A percentile compares a stretch with the other conserved stretches of the same genome.
These are phyloP conservation scores for Bactericera cockerelli DNA, from an alignment of 1,140 invertebrate genomes.

Conservation along the genomic window DNA sequence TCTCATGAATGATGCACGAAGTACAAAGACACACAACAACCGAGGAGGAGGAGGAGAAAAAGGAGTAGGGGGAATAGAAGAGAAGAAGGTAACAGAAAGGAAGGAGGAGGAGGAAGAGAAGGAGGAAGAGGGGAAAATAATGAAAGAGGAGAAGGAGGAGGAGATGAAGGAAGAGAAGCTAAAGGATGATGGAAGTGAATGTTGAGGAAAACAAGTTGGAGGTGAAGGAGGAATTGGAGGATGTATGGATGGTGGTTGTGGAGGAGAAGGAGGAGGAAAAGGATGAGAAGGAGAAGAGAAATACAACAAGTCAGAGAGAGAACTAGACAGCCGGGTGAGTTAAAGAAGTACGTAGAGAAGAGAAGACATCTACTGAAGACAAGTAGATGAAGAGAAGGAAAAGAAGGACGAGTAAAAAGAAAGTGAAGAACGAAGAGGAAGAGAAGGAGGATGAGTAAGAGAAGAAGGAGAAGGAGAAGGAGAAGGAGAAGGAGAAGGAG, in stretches of 20 bases:
- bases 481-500: no score
- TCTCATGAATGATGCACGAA: background rate
- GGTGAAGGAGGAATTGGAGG: background rate
- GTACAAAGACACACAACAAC: background rate
- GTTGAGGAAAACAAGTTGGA: background rate
- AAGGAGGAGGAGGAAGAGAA: conserved; percentile 1
- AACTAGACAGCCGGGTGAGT: no score
- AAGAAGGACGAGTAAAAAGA: background rate
- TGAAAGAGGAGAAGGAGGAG: no score
- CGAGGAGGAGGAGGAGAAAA: background rate
- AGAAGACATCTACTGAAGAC: no score
- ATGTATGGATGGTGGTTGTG: background rate
- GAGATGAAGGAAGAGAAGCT: no score
- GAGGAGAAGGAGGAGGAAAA: background rate
- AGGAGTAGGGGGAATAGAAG: background rate
- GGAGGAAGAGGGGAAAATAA: background rate
- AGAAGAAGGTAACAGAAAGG: background rate
- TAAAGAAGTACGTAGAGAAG: no score
- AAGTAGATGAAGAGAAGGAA: conserved; percentile 1
- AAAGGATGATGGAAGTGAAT: background rate
- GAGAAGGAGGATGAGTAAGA: background rate
- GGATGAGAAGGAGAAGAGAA: no score
- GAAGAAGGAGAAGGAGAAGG: no score
- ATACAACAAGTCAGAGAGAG: no score
- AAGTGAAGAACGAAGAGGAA: background rate